Conservation (phyloP, 1,140 invertebrate genomes). For the Pachyrhynchus sulphureomaculatus region DNA sequence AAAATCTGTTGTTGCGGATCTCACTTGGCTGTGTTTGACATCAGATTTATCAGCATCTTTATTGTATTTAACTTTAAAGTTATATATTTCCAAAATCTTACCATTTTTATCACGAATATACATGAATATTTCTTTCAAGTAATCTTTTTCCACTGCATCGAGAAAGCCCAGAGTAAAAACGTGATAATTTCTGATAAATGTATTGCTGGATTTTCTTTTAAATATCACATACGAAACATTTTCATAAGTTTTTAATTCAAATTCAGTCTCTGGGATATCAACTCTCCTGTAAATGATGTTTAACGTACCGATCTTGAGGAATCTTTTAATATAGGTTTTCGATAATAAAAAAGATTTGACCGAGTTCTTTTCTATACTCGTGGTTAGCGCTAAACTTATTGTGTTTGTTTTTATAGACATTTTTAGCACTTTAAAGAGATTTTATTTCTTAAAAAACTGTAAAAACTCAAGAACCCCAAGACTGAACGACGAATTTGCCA, state of each 20-base stretch:
- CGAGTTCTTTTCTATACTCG: constrained; percentile 3
- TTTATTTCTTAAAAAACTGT: no score
- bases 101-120: background rate
- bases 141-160: constrained; percentile 24
- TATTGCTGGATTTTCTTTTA: constrained; percentile 11
- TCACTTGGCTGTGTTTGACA: background rate
- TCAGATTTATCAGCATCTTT: constrained; percentile 1
- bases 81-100: constrained; percentile 13
- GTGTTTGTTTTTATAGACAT: no score
- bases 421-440: no score
- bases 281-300: constrained; percentile 13
- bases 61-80: constrained; percentile 21
- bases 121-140: constrained; percentile 19
- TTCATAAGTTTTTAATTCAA: constrained; percentile 1
- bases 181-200: constrained; percentile 12
- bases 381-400: no score
- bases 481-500: no score
- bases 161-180: background rate
- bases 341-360: constrained; percentile 11
- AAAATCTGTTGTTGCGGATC: constrained; percentile 5
- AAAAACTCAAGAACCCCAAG: no score
- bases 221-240: constrained; percentile 4
- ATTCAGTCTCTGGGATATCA: constrained; percentile 12
- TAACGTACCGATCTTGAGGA: constrained; percentile 5
- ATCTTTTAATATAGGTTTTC: constrained; percentile 13